Base-by-base conservation (phyloP, 2,888 invertebrate species). In the Macrosiphum euphorbiae region DNA sequence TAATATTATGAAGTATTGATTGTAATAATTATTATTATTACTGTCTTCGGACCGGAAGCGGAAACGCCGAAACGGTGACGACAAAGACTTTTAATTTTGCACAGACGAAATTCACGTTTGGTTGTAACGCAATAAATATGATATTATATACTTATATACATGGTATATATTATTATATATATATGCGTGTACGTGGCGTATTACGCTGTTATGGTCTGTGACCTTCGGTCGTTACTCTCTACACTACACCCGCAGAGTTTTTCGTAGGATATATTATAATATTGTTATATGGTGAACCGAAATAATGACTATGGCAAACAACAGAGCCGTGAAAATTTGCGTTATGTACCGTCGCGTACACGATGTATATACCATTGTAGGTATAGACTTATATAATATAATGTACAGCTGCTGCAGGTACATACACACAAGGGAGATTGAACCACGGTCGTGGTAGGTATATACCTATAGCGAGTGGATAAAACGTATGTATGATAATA, bases 181-280 rank as follows among this genome's bases (percentile, higher is more conserved):
- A 35, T 78, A 78, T 7, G 16, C n/a, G 67, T 67, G 78, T 67
- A 90, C 35, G 55, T 44, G 28, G 85, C 85, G 41, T 55, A 55
- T 41, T 91, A 85, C n/a, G 44, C 92, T 67, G 92, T 92, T 89
- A 89, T 84, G 92, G 92, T 88, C 84, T 28, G 84, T 55, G 89
- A 58, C 92, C 92, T 93, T 93, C 88, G 92, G 92, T 93, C 92
- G 89, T 93, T 93, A 93, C 92, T 89, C 92, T 93, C 35, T 84
- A 55, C 20, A 26, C 28, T 16, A 55, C 88, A 55, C 88, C 88
- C 13, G 89, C 89, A 26, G 44, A 78, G 55, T 84, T 78, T 55
- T 78, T 88, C 86, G 67, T 67, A 3, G 8, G 87, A 67, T 50
- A 55, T n/a, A 44, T 67, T 67, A 67, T 67, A 13, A 58, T 90